Conservation (phyloP, 2,888 invertebrate species). For the Rotaria sp. region DNA sequence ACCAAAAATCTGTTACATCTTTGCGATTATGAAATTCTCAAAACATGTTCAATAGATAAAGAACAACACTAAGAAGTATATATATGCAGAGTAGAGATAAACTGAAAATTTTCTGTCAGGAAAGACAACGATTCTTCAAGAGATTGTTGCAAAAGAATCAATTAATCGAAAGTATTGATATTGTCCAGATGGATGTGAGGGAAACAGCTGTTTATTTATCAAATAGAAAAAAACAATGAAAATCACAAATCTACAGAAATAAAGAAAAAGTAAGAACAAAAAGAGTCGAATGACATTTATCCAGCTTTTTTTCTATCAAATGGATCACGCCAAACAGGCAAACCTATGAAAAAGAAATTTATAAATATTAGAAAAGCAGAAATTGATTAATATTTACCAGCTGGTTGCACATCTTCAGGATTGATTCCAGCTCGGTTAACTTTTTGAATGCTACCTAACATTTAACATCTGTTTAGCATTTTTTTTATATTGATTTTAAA, state of each 20-base stretch:
- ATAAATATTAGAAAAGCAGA: background rate
- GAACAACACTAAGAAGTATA: no score
- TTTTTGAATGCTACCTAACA: background rate
- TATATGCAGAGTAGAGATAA: no score
- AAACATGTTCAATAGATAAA: no score
- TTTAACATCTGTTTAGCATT: background rate
- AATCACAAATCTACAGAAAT: background rate
- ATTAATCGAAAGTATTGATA: no score
- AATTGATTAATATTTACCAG: background rate
- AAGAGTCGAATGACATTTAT: background rate
- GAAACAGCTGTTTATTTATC: background rate
- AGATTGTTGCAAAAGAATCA: background rate
- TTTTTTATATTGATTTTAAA: background rate
- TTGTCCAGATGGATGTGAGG: background rate
- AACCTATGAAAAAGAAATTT: background rate
- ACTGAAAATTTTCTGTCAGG: no score
- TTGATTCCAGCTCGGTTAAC: background rate
- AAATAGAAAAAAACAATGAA: background rate
- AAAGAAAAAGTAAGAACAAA: no score
- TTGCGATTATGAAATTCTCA: no score
- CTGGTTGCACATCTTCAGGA: background rate
- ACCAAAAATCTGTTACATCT: no score
- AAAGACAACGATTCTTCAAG: no score
- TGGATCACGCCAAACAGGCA: background rate
- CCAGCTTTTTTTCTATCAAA: background rate